Conservation (phyloP, 1,140 invertebrate genomes). For the Saxidomus purpurata region DNA sequence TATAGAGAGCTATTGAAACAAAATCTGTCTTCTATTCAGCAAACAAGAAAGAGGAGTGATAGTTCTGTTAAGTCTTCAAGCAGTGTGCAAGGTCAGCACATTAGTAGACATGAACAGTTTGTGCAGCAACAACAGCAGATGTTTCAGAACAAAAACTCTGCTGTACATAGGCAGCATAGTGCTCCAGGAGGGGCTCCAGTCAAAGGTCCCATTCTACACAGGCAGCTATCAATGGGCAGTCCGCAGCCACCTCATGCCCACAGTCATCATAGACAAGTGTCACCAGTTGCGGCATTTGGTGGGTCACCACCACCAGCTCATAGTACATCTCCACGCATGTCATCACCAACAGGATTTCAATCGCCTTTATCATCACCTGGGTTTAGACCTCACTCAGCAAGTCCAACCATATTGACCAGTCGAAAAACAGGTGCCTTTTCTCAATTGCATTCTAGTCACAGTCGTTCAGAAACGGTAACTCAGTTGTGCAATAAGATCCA, state of each 20-base stretch:
- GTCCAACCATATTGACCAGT: not conserved
- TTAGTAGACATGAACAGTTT: slow-evolving; percentile 29
- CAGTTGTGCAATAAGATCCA: slow-evolving; percentile 28
- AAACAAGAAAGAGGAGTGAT: not conserved
- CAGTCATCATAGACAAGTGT: slow-evolving; percentile 16
- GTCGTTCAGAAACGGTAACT: not conserved
- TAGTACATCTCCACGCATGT: slow-evolving; percentile 14
- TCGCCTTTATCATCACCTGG: not conserved
- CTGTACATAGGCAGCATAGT: slow-evolving; percentile 39
- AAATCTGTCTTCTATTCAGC: slow-evolving; percentile 30
- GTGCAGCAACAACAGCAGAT: not conserved
- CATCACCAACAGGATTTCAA: not conserved
- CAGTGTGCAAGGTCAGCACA: not conserved
- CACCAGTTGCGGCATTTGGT: slow-evolving; percentile 1
- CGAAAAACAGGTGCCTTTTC: not conserved
- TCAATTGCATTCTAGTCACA: not conserved
- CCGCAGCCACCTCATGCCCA: slow-evolving; percentile 34
- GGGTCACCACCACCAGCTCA: slow-evolving; percentile 44
- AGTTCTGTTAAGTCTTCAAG: not conserved
- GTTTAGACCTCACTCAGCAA: not conserved
- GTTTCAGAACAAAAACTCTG: not conserved
- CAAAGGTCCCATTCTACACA: slow-evolving; percentile 2
- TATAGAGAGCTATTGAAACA: slow-evolving; percentile 46
- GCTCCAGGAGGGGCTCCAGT: not conserved
- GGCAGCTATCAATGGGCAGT: slow-evolving; percentile 27